Evolutionary conservation across 1,140 invertebrate genomes (phyloP), one percentile per base, ranked within the genome.

Genomic region (Ostrea edulis): DNA sequence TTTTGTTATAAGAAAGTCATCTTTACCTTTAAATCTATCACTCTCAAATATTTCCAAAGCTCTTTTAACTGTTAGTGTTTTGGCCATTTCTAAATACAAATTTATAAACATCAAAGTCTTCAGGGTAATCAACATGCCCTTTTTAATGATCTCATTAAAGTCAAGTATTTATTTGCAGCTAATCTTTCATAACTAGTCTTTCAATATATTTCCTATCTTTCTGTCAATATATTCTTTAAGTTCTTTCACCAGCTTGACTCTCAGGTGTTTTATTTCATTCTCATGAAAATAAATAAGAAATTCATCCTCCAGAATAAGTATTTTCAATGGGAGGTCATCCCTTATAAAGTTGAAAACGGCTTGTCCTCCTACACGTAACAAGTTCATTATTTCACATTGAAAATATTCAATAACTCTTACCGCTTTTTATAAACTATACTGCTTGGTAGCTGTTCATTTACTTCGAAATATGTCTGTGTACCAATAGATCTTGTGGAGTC

Each of bases 211-310:
- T 7, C 68, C 68, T 5, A 68, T 68, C 25, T 71, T 29, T 71
- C 25, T 71, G 68, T 71, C 68, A 12, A 71, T 71, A 22, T 71
- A 71, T 25, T 71, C n/a, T 25, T 71, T 71, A 12, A 71, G 25
- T 71, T 71, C 11, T 29, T 25, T 25, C 5, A 29, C 11, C 11
- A 71, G 68, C 0, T 8, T 25, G 4, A 3, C 4, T 71, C 25
- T 71, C 25, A 71, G 29, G 25, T 71, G 22, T 29, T 71, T 71
- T 0, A 29, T n/a, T 0, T 71, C 29, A 71, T 71, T 9, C 29
- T 71, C 22, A 29, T 25, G 11, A 29, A 71, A 8, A 5, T 71
- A 11, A 8, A 71, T 29, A 25, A 25, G 68, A 2, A 71, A 71
- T 25, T 25, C 3, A 22, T 71, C 22, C 25, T 11, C 25, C 22